Evolutionary conservation across 2,888 invertebrate species (phyloP).

Genomic region (Synergus umbraculus): DNA sequence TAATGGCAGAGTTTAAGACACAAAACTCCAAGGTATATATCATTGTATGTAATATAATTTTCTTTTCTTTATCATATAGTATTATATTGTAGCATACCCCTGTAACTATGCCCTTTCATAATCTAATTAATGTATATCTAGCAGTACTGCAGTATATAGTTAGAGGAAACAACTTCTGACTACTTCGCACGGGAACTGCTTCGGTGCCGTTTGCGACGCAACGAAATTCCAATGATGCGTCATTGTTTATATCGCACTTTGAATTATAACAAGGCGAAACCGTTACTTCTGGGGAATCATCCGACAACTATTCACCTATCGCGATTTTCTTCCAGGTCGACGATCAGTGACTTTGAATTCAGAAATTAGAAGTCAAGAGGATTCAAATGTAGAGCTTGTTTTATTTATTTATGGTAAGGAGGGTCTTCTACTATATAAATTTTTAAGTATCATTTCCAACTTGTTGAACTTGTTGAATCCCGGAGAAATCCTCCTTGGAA

Average conservation of each 20-base stretch:
- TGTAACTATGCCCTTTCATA: not conserved
- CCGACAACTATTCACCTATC: conserved; percentile 24
- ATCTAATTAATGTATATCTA: too few relatives aligned
- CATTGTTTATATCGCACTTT: conserved; percentile 35
- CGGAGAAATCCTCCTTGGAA: not conserved
- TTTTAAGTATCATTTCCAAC: not conserved
- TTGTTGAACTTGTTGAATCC: not conserved
- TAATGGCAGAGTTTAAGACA: not conserved
- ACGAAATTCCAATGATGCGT: conserved; percentile 28
- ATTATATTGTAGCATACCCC: not conserved
- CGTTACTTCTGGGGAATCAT: conserved; percentile 36
- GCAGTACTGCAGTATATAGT: too few relatives aligned
- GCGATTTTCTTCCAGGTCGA: conserved; percentile 31
- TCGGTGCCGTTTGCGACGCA: conserved; percentile 19
- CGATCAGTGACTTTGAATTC: not conserved
- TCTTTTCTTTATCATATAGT: not conserved
- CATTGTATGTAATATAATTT: not conserved
- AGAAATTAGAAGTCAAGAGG: not conserved
- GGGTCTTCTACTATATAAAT: not conserved
- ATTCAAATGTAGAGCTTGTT: conserved; percentile 1
- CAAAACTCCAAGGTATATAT: not conserved
- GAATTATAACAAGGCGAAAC: conserved; percentile 39
- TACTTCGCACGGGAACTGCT: not conserved
- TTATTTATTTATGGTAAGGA: conserved; percentile 9
- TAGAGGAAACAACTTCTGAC: not conserved